Percentiles rank a stretch among this genome's conserved stretches.
Evolutionary conservation across 1,140 invertebrate species (phyloP).

Genomic region (Triops cancriformis): DNA sequence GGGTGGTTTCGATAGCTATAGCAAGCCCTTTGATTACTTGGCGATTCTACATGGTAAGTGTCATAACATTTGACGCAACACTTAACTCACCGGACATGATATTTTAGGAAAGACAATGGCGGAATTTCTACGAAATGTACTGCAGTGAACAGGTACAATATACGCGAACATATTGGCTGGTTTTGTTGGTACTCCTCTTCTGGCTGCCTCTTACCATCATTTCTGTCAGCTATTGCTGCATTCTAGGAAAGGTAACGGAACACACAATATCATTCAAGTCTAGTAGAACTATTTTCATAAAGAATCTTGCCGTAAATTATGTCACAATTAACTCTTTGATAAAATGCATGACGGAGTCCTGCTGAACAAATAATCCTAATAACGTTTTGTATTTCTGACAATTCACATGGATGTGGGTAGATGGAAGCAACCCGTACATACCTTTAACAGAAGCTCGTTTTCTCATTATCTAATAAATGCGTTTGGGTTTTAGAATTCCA

Average conservation of each 20-base stretch:
- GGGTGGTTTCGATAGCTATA: slow-evolving; percentile 52
- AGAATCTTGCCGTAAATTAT: background rate
- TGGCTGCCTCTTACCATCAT: slow-evolving; percentile 61
- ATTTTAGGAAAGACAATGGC: slow-evolving; percentile 55
- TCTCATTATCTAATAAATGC: too few relatives aligned
- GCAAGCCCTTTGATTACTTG: slow-evolving; percentile 56
- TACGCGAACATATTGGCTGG: slow-evolving; percentile 60
- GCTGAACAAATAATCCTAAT: too few relatives aligned
- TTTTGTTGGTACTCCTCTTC: slow-evolving; percentile 56
- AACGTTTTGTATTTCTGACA: too few relatives aligned
- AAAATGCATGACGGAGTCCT: too few relatives aligned
- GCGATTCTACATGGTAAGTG: slow-evolving; percentile 49
- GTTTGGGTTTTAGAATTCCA: too few relatives aligned
- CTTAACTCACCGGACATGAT: background rate
- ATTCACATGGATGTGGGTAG: too few relatives aligned
- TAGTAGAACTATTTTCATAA: slow-evolving; percentile 13
- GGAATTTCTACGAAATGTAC: slow-evolving; percentile 56
- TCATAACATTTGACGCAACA: slow-evolving; percentile 27
- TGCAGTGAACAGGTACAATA: slow-evolving; percentile 55
- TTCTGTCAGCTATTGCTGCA: slow-evolving; percentile 54
- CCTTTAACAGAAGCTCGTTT: too few relatives aligned
- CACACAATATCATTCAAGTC: slow-evolving; percentile 14
- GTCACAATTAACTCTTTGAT: too few relatives aligned
- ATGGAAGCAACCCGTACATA: too few relatives aligned
- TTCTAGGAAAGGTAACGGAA: slow-evolving; percentile 51